phyloP scores from a whole-genome alignment of 1,140 invertebrate genomes.

The Caligus rogercresseyi region DNA sequence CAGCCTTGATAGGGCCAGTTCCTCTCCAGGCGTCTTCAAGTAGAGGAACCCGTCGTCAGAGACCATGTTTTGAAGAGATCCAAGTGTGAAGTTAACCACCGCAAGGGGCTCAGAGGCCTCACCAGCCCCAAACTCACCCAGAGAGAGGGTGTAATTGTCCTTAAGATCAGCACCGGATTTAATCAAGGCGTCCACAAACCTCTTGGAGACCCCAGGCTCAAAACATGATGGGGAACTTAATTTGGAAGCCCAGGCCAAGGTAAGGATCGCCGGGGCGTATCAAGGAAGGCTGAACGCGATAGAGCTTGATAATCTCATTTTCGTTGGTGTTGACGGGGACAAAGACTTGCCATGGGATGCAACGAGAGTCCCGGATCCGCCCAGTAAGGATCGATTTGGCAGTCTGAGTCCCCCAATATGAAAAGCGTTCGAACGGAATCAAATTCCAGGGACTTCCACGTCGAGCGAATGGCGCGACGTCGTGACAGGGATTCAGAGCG shows the following conservation, averaged over 20 bases:
- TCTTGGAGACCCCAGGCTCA: background rate
- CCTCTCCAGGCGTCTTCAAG: background rate
- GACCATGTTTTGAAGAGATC: background rate
- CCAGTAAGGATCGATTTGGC: constrained; percentile 9
- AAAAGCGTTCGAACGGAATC: constrained; percentile 1
- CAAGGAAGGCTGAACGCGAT: background rate
- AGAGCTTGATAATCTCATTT: background rate
- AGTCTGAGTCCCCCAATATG: background rate
- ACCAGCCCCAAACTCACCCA: background rate
- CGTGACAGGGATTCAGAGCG: background rate
- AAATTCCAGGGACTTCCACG: background rate
- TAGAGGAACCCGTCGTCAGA: constrained; percentile 13
- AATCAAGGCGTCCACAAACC: background rate
- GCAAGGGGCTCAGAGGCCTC: background rate
- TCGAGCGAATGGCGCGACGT: background rate
- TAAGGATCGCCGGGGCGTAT: background rate
- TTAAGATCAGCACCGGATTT: background rate
- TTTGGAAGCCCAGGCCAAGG: background rate
- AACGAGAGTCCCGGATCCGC: background rate
- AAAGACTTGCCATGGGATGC: constrained; percentile 10
- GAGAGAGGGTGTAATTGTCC: background rate
- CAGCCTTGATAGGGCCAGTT: background rate
- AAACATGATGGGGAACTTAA: constrained; percentile 10
- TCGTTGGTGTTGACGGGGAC: constrained; percentile 1
- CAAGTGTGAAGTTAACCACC: background rate